phyloP scores from a whole-genome alignment of 1,140 invertebrate genomes.

The Drosophila mojavensis region DNA sequence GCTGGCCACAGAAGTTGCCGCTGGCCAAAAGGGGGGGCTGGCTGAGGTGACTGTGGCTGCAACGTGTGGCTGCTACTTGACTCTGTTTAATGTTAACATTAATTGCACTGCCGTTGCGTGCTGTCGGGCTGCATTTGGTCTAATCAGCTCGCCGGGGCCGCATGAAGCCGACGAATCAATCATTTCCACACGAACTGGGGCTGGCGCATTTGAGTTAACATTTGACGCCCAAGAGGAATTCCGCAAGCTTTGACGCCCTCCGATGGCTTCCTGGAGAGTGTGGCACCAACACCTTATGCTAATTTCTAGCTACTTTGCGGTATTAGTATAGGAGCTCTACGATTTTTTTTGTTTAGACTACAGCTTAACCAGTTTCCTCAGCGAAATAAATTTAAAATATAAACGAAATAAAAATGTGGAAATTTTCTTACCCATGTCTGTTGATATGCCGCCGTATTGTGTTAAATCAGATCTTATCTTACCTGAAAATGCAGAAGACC shows the following conservation, averaged over 20 bases:
- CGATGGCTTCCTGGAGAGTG: not conserved
- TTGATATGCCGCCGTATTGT: constrained; percentile 84
- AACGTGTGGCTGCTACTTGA: constrained; percentile 17
- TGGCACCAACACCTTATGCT: constrained; percentile 39
- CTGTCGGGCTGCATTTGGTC: constrained; percentile 23
- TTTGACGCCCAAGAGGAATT: constrained; percentile 23
- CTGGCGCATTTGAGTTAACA: constrained; percentile 28
- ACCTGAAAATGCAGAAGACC: constrained; percentile 74
- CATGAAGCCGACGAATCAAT: constrained; percentile 60
- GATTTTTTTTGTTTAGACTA: constrained; percentile 26
- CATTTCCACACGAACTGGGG: constrained; percentile 64
- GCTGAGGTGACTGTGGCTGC: not conserved
- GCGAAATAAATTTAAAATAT: constrained; percentile 33
- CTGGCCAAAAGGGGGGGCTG: constrained; percentile 25
- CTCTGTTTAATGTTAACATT: constrained; percentile 70
- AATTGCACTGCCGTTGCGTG: constrained; percentile 64
- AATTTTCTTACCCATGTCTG: constrained; percentile 84
- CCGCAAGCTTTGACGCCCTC: not conserved
- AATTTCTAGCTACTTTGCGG: constrained; percentile 24
- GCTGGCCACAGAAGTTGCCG: constrained; percentile 45
- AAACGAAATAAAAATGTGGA: constrained; percentile 73
- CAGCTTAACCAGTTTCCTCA: constrained; percentile 22
- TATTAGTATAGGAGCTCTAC: constrained; percentile 43
- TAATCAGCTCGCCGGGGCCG: constrained; percentile 52
- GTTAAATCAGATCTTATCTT: constrained; percentile 84